Evolutionary conservation across 2,797 vertebrate species (phyloP), one percentile per base, ranked within the genome.

Genomic region (Sebastes reedi): DNA sequence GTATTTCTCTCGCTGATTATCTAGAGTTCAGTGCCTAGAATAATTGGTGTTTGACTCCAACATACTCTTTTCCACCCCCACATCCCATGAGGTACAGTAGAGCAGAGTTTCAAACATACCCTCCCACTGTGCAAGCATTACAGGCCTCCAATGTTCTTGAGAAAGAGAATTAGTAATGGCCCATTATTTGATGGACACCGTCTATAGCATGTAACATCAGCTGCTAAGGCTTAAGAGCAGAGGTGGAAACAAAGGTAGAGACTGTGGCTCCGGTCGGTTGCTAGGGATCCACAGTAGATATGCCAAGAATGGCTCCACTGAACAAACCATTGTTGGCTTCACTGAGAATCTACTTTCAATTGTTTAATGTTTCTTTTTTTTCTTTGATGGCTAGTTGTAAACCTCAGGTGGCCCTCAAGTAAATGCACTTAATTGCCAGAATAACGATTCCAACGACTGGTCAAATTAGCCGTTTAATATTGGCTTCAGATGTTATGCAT

Each of bases 41-140:
- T 92, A 94, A 93, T 92, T 93, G 89, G 84, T 88, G 86, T 93
- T 95, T 94, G 89, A 95, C 91, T 93, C 75, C 42, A 79, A 70
- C 81, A 67, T 84, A 71, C 73, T 86, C 77, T 87, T 73, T 83
- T 62, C 87, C 89, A 78, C 85, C 85, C 82, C 75, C 85, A 59
- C 82, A 77, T 91, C 87, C 85, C 83, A 84, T 39, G 78, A 90
- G 90, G 68, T 68, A 74, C 69, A 60, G 32, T 68, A 74, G 60
- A 60, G 32, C 79, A 82, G 18, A 4, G 13, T 89, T 90, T 83
- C 77, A 83, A 60, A 83, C 82, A 75, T 52, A 71, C 81, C 70
- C 82, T 88, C 83, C 82, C 78, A 88, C 88, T 80, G 76, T 81
- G 77, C 73, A 61, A 72, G 65, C 77, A 77, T 72, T 71, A 80